phyloP scores from a whole-genome alignment of 1,140 invertebrate genomes.

The Ladona fulva region DNA sequence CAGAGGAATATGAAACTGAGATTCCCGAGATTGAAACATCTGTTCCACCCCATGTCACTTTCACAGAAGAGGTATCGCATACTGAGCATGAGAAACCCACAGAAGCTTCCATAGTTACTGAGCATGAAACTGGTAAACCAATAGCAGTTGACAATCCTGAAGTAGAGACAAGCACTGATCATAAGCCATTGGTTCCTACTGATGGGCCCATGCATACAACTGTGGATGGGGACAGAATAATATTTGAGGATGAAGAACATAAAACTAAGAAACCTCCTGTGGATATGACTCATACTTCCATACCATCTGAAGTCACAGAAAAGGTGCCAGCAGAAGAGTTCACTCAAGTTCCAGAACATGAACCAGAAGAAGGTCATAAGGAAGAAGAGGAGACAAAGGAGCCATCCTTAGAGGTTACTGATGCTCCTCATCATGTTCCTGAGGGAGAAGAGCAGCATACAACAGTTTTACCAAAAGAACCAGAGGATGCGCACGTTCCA shows the following conservation, averaged over 20 bases:
- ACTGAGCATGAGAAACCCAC: slow-evolving; percentile 19
- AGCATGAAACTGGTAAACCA: background rate
- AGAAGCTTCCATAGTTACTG: slow-evolving; percentile 19
- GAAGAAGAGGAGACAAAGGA: slow-evolving; percentile 14
- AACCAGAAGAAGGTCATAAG: slow-evolving; percentile 16
- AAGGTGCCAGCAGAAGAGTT: slow-evolving; percentile 5
- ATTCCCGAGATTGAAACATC: background rate
- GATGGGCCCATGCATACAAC: background rate
- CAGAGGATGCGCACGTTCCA: too few relatives aligned
- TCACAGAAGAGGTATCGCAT: slow-evolving; percentile 15
- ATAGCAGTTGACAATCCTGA: background rate
- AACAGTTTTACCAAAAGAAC: background rate
- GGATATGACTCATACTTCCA: background rate
- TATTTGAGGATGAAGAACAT: background rate
- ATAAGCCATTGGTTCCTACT: background rate
- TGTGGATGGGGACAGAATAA: background rate
- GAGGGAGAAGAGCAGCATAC: background rate
- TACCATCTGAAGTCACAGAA: background rate
- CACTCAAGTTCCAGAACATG: background rate
- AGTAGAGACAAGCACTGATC: background rate
- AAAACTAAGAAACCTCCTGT: background rate
- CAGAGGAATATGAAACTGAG: background rate
- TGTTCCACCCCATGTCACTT: too few relatives aligned
- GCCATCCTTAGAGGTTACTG: background rate
- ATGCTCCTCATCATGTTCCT: background rate